Base-by-base conservation (phyloP, 1,140 invertebrate species). In the Zelostemma sp. region DNA sequence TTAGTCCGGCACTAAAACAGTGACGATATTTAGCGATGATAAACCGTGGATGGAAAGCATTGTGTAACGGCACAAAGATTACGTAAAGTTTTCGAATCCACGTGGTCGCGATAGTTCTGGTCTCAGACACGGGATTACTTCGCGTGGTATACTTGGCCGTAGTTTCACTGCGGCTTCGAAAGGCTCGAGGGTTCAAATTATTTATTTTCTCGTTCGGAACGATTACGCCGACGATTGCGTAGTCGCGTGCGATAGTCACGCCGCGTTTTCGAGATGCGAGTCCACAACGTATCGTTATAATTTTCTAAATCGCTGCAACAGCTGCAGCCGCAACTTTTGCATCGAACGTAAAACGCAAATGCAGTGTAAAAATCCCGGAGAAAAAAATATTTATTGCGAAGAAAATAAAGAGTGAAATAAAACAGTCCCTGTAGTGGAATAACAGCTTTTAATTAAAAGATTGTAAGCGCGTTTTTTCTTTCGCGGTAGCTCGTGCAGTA, bases 211-310 rank as follows among this genome's bases (percentile, higher is more conserved):
- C 69, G 61, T 54, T 45, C 54, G 53, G 64, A 76, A 67, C 56
- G 76, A 78, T 78, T 77, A 77, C 49, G 43, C 47, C 21, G 28
- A 58, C 66, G 33, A 78, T 75, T 75, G 65, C 61, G 54, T 43
- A 68, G 76, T 81, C 79, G 76, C 77, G 76, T 79, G 77, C 77
- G 73, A 75, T 69, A 75, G 77, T 80, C 80, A 78, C 77, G 77
- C 72, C 62, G 76, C 31, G 67, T 74, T 77, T 18, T 31, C 25
- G 28, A 47, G 50, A 61, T 60, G 63, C 72, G 69, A 55, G 28
- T 15, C 31, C 40, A 41, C n/a, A 48, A 60, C 43, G 54, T 71
- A 66, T 68, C 49, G 50, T 38, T 55, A 62, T 47, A 81, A 81
- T 81, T 80, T 79, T 80, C 75, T 73, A 81, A 81, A 80, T 79